Conservation (phyloP, 2,888 invertebrate genomes). For the Ariolimax columbianus region DNA sequence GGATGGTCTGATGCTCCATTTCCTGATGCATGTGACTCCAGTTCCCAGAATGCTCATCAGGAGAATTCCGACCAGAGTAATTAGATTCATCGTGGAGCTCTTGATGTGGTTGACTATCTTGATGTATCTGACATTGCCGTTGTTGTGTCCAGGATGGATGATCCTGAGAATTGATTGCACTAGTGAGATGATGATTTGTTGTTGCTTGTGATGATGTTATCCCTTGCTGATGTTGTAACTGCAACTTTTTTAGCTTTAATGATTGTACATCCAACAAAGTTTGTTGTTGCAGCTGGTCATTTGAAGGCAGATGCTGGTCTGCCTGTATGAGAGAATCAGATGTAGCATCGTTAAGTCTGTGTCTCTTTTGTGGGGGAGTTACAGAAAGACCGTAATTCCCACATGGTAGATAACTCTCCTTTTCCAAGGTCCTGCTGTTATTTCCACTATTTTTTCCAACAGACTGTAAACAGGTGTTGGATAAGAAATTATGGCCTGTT, state of each 20-base stretch:
- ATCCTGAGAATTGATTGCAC: background rate
- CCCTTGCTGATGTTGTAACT: background rate
- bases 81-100: background rate
- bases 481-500: background rate
- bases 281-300: constrained; percentile 4
- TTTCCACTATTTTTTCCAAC: background rate
- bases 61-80: background rate
- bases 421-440: background rate
- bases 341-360: background rate
- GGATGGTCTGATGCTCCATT: background rate
- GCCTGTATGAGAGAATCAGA: too few species aligned
- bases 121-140: background rate
- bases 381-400: background rate
- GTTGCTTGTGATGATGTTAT: background rate
- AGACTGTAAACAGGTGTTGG: background rate
- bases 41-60: background rate
- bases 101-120: background rate
- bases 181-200: background rate
- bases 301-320: background rate
- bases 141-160: background rate
- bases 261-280: background rate
- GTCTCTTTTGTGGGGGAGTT: background rate
- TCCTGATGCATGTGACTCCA: background rate
- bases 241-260: background rate
- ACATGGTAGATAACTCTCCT: background rate